Conservation (phyloP, 2,113 vertebrate genomes). For the Grammomys surdaster region DNA sequence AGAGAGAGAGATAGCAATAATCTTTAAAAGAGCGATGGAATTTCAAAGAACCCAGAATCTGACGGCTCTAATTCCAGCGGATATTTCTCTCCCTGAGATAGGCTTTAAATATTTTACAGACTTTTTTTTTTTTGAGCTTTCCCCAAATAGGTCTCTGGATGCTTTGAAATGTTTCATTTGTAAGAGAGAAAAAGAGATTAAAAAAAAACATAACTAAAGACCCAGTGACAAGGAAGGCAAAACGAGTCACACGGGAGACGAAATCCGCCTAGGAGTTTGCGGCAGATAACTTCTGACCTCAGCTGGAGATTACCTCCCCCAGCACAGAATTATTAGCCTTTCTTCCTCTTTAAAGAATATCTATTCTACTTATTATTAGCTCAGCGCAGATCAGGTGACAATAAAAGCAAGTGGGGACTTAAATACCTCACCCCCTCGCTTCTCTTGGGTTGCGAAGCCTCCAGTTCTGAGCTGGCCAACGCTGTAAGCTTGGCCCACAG, state of each 20-base stretch:
- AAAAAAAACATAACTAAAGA: slow-evolving; percentile 71
- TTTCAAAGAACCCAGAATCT: slow-evolving; percentile 53
- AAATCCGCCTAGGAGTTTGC: slow-evolving; percentile 35
- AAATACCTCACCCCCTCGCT: neutral
- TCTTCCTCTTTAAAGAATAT: slow-evolving; percentile 56
- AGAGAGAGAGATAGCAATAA: slow-evolving; percentile 25
- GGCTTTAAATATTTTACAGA: slow-evolving; percentile 69
- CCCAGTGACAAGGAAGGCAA: slow-evolving; percentile 33
- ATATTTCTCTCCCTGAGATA: slow-evolving; percentile 14
- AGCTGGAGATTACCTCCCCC: neutral
- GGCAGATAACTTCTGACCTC: slow-evolving; percentile 68
- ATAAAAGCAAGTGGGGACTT: slow-evolving; percentile 21
- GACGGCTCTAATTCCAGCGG: slow-evolving; percentile 43
- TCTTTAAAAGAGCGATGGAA: neutral
- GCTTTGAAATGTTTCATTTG: slow-evolving; percentile 58
- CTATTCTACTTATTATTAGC: slow-evolving; percentile 42
- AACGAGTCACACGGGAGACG: slow-evolving; percentile 60
- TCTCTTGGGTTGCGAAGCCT: neutral
- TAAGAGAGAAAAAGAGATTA: slow-evolving; percentile 71
- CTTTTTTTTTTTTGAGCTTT: slow-evolving; percentile 50
- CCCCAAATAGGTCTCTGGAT: slow-evolving; percentile 68
- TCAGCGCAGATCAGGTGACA: slow-evolving; percentile 49
- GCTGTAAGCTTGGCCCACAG: neutral
- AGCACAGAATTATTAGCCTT: neutral
- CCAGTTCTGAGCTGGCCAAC: neutral